Percentiles rank a stretch among this genome's conserved stretches.
phyloP scores from a whole-genome alignment of 2,797 vertebrate genomes.

The Taeniopygia guttata region DNA sequence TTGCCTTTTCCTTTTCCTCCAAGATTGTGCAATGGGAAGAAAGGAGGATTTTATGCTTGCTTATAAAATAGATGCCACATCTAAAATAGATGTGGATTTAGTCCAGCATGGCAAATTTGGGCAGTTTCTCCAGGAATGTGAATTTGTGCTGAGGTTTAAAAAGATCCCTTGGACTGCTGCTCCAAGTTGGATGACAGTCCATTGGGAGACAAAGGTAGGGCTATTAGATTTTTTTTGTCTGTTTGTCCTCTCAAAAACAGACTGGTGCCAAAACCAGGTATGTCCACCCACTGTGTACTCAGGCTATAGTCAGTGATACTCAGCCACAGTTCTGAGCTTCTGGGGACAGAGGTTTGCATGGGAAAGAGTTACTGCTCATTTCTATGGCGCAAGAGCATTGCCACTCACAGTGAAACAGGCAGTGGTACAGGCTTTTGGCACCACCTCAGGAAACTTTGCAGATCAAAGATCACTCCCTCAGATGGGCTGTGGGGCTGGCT shows the following conservation, averaged over 20 bases:
- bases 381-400: neutral
- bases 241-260: neutral
- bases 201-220: neutral
- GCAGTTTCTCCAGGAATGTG: neutral
- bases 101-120: neutral
- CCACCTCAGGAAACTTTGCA: neutral
- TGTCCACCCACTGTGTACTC: neutral
- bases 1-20: neutral
- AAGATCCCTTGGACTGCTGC: neutral
- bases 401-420: neutral
- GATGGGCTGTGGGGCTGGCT: neutral
- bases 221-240: neutral
- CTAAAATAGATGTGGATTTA: neutral
- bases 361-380: neutral
- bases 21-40: neutral
- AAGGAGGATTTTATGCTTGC: neutral
- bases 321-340: neutral
- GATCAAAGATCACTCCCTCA: neutral
- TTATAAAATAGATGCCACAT: neutral
- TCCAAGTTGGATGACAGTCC: neutral
- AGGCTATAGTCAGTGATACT: neutral
- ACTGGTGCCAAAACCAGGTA: neutral
- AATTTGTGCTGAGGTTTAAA: neutral
- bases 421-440: neutral
- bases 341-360: neutral